Base-by-base conservation (phyloP, 2,888 invertebrate species). In the Platerodrilus igneus region DNA sequence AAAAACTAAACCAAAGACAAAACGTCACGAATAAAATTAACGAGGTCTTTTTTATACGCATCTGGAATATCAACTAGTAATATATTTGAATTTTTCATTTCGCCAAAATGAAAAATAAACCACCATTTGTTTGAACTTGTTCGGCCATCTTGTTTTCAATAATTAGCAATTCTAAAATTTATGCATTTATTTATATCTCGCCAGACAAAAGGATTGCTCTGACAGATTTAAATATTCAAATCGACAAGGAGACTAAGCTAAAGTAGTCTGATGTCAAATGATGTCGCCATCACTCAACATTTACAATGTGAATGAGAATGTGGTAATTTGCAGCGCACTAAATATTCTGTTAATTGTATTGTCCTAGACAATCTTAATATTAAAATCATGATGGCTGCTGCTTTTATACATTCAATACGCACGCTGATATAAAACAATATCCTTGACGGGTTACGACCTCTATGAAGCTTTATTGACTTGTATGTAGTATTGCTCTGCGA, bases 171-270 rank as follows among this genome's bases (percentile, higher is more conserved):
- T 64, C 66, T 61, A 64, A 65, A 59, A 50, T n/a, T 57, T 62
- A 52, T 57, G 57, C 63, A 62, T 64, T 63, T 62, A 62, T 62
- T 65, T 63, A 60, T 62, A 58, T 57, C 49, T 51, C 53, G 43
- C 48, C 62, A 60, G 62, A 65, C 65, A 64, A 64, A 63, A 62
- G 62, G 60, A 61, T 60, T 58, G 47, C 60, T 52, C 58, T 62
- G 61, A 63, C 63, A 62, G 53, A 64, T 65, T 64, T 65, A 62
- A 65, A 65, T 64, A 65, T 65, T 64, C 60, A 65, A 65, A 63
- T 63, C 55, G 50, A 50, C 51, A 50, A 53, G 55, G n/a, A n/a
- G n/a, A n/a, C 48, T 53, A 50, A 53, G 52, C 55, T 53, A 52
- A 58, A 57, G 55, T 53, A 52, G 58, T 55, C 56, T 54, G 58